A percentile compares a stretch with the other conserved stretches of the same genome.
Conservation (phyloP, 1,140 invertebrate genomes). For the Drosophila biarmipes region DNA sequence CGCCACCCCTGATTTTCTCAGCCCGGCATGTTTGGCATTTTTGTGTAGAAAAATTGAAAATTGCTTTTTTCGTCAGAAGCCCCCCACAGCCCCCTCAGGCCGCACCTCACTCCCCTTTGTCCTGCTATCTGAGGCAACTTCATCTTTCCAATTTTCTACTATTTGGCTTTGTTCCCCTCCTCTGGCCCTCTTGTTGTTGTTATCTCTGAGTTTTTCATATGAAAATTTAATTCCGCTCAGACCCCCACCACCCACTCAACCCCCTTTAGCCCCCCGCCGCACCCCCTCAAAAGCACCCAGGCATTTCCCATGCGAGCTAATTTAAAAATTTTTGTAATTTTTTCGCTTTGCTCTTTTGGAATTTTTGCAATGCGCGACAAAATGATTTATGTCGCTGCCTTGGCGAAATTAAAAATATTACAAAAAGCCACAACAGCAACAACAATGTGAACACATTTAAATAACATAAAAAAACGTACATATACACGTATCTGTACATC, state of each 20-base stretch:
- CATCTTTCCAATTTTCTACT: constrained; percentile 83
- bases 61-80: constrained; percentile 71
- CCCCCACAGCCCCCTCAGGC: constrained; percentile 2
- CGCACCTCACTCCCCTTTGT: neutral
- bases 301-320: constrained; percentile 70
- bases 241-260: constrained; percentile 7
- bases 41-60: constrained; percentile 82
- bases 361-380: constrained; percentile 83
- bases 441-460: constrained; percentile 71
- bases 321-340: constrained; percentile 83
- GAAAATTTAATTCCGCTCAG: constrained; percentile 76
- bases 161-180: constrained; percentile 71
- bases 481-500: constrained; percentile 7
- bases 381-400: constrained; percentile 83
- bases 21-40: constrained; percentile 65
- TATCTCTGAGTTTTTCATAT: constrained; percentile 73
- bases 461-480: constrained; percentile 68
- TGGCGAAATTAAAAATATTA: constrained; percentile 82
- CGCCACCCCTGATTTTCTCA: constrained; percentile 4
- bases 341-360: constrained; percentile 80
- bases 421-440: constrained; percentile 54
- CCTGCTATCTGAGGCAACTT: constrained; percentile 76
- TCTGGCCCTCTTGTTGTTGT: constrained; percentile 25
- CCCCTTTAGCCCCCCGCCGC: constrained; percentile 2
- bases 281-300: neutral